Base-by-base conservation (phyloP, 2,888 invertebrate genomes). In the Aleiodes testaceus region DNA sequence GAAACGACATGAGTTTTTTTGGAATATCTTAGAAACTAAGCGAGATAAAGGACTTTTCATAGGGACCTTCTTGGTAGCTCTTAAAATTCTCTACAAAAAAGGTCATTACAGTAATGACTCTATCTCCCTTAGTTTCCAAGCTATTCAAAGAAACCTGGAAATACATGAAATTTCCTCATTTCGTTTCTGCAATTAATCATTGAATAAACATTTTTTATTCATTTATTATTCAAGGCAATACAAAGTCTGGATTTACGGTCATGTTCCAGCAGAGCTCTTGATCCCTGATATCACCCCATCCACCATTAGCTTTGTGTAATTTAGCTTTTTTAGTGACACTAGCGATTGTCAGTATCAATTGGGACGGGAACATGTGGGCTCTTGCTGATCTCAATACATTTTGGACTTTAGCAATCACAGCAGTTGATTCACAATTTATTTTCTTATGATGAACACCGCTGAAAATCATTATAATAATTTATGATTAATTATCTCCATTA, bases 371-470 rank as follows among this genome's bases (percentile, higher is more conserved):
- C 77, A 95, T 88, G 85, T 93, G 92, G 63, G 87, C 86, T 30
- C 90, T 90, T 0, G 95, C 94, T 30, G 92, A 91, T 75, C 92
- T 92, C 16, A 95, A 87, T 22, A 95, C 90, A 79, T 93, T 93
- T 85, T 95, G 95, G 69, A 95, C 95, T 88, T 95, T 95, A 36
- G 94, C 93, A 85, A 94, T 94, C 70, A 93, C 94, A 52, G 94
- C 92, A 26, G 95, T 94, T 3, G 95, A 94, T 87, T 95, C 95
- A 88, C 97, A 97, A 85, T 96, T 95, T 53, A 93, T 93, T 85
- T 97, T 95, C 89, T 97, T 97, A 87, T 98, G 97, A 88, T 98
- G 98, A 66, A 98, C 94, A 6, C 98, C 98, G 88, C 98, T 98
- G 89, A 12, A 88, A 90, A 80, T n/a, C n/a, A n/a, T n/a, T n/a